Evolutionary conservation across 2,113 vertebrate genomes (phyloP), one percentile per base, ranked within the genome.

Genomic region (Pipa parva): DNA sequence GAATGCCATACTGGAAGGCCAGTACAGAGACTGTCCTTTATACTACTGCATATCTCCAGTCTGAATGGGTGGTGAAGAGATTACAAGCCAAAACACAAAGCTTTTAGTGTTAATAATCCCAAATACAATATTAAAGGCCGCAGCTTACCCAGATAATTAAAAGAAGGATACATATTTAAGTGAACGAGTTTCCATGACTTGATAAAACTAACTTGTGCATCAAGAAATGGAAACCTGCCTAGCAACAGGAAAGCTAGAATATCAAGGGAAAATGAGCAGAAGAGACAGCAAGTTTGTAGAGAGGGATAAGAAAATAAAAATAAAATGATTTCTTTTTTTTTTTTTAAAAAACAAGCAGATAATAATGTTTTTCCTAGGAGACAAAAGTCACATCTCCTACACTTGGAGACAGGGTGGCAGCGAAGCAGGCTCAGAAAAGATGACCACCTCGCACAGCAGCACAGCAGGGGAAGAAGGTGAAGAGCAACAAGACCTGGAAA

Each of bases 321-420:
- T 24, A 10, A 50, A n/a, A n/a, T n/a, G n/a, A n/a, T n/a, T n/a
- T n/a, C n/a, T n/a, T n/a, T n/a, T n/a, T n/a, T n/a, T n/a, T n/a
- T n/a, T n/a, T n/a, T n/a, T 7, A 51, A 74, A 76, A 85, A 87
- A 83, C 82, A 83, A 67, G 83, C 80, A 84, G 85, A 84, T 86
- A 13, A 12, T 89, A n/a, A n/a, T 90, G 81, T 79, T 69, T 87
- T 81, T 84, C 57, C 81, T 83, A 83, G 87, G 77, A 79, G 80
- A 87, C 76, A 79, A 82, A 29, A 76, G 87, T 83, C 80, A 79
- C 84, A 64, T 82, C 85, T 85, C 89, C 75, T 58, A 84, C 76
- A 77, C 83, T 83, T 82, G 80, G 83, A 93, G 90, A 91, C 92
- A 92, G 91, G 93, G 95, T 95, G 93, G 92, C 81, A 95, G 92